Conservation (phyloP, 2,888 invertebrate species). For the Sclerodermus sp. region DNA sequence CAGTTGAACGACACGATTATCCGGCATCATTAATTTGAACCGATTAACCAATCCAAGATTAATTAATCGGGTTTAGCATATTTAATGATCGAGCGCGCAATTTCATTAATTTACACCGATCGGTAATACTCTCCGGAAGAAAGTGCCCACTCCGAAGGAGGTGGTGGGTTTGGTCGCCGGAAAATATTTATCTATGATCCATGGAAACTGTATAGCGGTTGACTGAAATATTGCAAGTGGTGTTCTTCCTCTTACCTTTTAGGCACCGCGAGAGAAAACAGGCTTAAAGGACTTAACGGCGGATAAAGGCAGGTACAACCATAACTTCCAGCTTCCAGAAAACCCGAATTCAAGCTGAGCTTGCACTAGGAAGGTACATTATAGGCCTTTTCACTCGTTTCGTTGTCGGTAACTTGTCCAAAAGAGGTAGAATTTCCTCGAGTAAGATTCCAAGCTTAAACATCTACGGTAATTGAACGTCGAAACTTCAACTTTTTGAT, state of each 20-base stretch:
- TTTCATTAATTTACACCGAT: too few relatives aligned
- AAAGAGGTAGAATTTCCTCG: conserved; percentile 24
- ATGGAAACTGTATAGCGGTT: conserved; percentile 24
- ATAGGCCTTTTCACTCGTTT: conserved; percentile 32
- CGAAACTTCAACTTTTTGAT: conserved; percentile 38
- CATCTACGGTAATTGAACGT: conserved; percentile 38
- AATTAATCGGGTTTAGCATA: too few relatives aligned
- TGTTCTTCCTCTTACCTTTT: background rate
- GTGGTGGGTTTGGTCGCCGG: too few relatives aligned
- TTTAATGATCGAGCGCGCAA: too few relatives aligned
- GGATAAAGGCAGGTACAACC: conserved; percentile 34
- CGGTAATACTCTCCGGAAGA: too few relatives aligned
- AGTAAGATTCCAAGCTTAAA: conserved; percentile 20
- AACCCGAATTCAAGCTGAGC: too few relatives aligned
- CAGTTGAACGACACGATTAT: too few relatives aligned
- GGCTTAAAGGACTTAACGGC: conserved; percentile 21
- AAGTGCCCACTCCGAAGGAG: too few relatives aligned
- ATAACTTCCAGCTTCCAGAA: background rate
- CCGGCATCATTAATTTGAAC: too few relatives aligned
- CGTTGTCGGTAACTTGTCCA: conserved; percentile 15
- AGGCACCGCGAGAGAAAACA: conserved; percentile 9
- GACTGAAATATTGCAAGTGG: background rate
- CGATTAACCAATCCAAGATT: too few relatives aligned
- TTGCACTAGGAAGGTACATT: conserved; percentile 14
- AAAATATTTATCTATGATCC: conserved; percentile 1